A percentile compares a stretch with the other conserved stretches of the same genome.
phyloP scores from a whole-genome alignment of 2,888 invertebrate genomes.

The Spilarctia lutea region DNA sequence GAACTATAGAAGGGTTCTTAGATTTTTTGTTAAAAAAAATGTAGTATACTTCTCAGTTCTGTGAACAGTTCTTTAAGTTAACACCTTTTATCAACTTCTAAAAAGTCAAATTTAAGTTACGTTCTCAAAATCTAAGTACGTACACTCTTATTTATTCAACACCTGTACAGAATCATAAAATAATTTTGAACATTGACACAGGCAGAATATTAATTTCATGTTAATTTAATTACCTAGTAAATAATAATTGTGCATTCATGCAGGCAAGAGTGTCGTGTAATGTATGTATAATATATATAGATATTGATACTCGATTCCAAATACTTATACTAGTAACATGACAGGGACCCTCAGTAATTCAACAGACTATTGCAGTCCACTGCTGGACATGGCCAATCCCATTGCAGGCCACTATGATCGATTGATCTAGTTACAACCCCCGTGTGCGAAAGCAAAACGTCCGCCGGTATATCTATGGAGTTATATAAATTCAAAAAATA shows the following conservation, averaged over 20 bases:
- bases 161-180: conserved; percentile 1
- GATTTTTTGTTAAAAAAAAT: too few relatives aligned
- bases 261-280: background rate
- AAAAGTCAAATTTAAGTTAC: background rate
- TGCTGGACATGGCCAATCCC: too few relatives aligned
- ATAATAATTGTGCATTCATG: background rate
- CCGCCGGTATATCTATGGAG: too few relatives aligned
- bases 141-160: background rate
- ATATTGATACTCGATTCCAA: background rate
- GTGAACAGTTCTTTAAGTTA: too few relatives aligned
- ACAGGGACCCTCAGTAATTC: background rate
- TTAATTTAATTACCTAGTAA: conserved; percentile 3
- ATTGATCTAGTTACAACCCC: too few relatives aligned
- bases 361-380: too few relatives aligned
- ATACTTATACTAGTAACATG: background rate
- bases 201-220: conserved; percentile 4
- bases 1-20: too few relatives aligned
- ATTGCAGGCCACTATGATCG: too few relatives aligned
- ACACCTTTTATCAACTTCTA: background rate
- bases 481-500: too few relatives aligned
- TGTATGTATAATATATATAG: background rate
- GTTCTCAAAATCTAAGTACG: background rate
- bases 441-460: too few relatives aligned
- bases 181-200: background rate
- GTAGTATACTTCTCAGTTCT: too few relatives aligned